phyloP scores from a whole-genome alignment of 64 coral and sea anemone genomes.

The Porites lutea region DNA sequence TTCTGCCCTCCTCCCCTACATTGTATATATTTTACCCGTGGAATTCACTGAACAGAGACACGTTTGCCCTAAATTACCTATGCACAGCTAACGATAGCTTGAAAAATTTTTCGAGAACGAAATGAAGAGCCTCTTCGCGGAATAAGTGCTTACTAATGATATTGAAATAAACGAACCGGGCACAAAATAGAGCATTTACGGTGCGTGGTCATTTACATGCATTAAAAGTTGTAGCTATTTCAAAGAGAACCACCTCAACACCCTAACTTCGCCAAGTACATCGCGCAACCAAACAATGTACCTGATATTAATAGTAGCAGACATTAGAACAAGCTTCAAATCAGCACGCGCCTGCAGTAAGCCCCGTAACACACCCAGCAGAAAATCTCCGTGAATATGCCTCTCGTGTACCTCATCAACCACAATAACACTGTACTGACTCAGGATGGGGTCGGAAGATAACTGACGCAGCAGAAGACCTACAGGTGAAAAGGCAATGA shows the following conservation, averaged over 20 bases:
- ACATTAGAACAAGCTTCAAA: constrained; percentile 96
- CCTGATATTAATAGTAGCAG: constrained; percentile 98
- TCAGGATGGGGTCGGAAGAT: constrained; percentile 86
- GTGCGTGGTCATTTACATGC: too few relatives aligned
- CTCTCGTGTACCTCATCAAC: constrained; percentile 96
- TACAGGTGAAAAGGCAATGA: not conserved
- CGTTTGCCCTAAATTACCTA: too few relatives aligned
- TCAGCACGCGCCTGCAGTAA: constrained; percentile 82
- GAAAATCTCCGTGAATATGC: constrained; percentile 97
- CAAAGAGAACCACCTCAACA: not conserved
- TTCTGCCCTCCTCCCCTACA: too few relatives aligned
- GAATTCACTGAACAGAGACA: too few relatives aligned
- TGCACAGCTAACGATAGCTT: too few relatives aligned
- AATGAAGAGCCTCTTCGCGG: too few relatives aligned
- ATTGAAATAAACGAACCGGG: too few relatives aligned
- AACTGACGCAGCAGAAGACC: constrained; percentile 92
- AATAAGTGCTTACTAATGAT: too few relatives aligned
- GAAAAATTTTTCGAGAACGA: too few relatives aligned
- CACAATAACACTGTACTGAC: constrained; percentile 90
- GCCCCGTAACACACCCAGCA: constrained; percentile 86
- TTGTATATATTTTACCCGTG: too few relatives aligned
- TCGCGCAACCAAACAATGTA: not conserved
- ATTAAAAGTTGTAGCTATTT: too few relatives aligned
- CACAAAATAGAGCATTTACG: too few relatives aligned
- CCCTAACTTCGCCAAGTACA: not conserved